Evolutionary conservation across 2,113 vertebrate genomes (phyloP).

Genomic region (Tympanuchus pallidicinctus): DNA sequence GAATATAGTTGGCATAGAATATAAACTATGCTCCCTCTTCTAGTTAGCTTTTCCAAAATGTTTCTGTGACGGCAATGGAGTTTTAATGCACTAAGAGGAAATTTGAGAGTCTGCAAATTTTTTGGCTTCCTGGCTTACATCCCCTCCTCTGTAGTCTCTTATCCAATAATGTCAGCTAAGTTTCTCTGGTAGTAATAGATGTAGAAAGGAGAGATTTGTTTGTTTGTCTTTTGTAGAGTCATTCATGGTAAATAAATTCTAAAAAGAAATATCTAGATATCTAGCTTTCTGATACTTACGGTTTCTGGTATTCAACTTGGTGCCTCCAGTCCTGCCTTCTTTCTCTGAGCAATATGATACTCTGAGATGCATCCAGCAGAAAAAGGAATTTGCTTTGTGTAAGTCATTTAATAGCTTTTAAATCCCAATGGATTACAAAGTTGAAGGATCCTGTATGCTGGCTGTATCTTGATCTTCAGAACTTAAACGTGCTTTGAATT

Average conservation of each 20-base stretch:
- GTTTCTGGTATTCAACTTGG: neutral
- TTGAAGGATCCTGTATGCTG: slow-evolving; percentile 12
- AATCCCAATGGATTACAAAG: slow-evolving; percentile 52
- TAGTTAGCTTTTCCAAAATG: neutral
- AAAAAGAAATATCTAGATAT: neutral
- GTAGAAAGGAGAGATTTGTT: neutral
- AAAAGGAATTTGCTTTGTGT: slow-evolving; percentile 59
- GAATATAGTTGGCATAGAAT: neutral
- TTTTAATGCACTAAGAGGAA: neutral
- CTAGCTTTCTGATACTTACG: slow-evolving; percentile 4
- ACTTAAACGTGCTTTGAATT: slow-evolving; percentile 55
- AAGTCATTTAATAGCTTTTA: slow-evolving; percentile 66
- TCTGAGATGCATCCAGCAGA: slow-evolving; percentile 46
- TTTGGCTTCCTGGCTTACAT: neutral
- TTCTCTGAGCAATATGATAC: slow-evolving; percentile 36
- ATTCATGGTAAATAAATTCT: neutral
- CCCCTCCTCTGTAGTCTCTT: neutral
- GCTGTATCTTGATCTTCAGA: slow-evolving; percentile 46
- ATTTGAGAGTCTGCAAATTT: neutral
- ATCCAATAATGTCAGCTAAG: neutral
- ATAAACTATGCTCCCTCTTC: neutral
- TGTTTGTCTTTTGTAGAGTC: neutral
- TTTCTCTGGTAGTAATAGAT: neutral
- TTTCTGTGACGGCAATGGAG: neutral
- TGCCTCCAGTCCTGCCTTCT: slow-evolving; percentile 22